Evolutionary conservation across 2,797 vertebrate genomes (phyloP).

Genomic region (Dicrostonyx torquatus): DNA sequence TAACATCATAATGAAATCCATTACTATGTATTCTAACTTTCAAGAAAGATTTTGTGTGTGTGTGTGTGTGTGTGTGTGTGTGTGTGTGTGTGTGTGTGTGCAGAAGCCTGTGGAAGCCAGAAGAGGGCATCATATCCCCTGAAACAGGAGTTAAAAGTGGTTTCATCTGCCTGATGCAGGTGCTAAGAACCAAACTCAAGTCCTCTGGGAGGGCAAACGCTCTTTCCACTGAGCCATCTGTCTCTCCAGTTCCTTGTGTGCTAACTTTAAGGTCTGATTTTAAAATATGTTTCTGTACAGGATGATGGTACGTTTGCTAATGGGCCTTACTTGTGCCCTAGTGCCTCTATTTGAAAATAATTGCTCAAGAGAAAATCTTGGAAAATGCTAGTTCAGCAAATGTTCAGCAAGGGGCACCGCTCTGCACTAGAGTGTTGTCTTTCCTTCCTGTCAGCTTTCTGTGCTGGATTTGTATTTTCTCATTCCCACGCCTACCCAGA

Average conservation of each 20-base stretch:
- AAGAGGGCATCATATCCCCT: neutral
- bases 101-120: neutral
- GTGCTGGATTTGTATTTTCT: neutral
- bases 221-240: neutral
- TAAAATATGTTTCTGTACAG: conserved; percentile 21
- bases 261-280: neutral
- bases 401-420: neutral
- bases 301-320: neutral
- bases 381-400: conserved; percentile 16
- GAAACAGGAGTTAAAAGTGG: neutral
- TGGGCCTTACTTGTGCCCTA: conserved; percentile 4
- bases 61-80: neutral
- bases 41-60: neutral
- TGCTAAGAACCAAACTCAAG: neutral
- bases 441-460: neutral
- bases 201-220: neutral
- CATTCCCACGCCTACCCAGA: neutral
- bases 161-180: neutral
- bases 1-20: neutral
- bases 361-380: conserved; percentile 45
- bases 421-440: neutral
- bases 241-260: neutral
- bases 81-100: rapidly evolving
- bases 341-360: conserved; percentile 20
- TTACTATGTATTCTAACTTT: neutral